These are phyloP conservation scores for Neocloeon triangulifer DNA, from an alignment of 1,140 invertebrate species.

Conservation along the genomic window DNA sequence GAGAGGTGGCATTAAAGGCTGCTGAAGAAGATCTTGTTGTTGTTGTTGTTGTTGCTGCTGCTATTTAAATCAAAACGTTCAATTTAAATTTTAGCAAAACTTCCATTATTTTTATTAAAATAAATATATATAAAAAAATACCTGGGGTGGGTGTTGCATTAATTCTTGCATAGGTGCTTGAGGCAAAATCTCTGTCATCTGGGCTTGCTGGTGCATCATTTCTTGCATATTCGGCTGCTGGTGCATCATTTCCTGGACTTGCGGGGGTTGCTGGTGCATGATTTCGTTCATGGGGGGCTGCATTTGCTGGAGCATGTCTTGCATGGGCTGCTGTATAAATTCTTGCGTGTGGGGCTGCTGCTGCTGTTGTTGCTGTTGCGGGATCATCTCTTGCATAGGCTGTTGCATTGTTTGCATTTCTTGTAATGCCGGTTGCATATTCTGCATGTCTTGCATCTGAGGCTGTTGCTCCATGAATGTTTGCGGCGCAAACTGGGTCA, in stretches of 20 bases:
- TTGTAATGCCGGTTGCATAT: constrained; percentile 24
- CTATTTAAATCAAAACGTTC: too few species aligned
- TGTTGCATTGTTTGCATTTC: constrained; percentile 28
- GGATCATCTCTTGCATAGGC: constrained; percentile 13
- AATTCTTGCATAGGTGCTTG: constrained; percentile 8
- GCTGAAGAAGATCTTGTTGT: too few species aligned
- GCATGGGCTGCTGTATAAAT: constrained; percentile 19
- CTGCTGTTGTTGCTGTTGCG: constrained; percentile 19
- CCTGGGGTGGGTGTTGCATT: constrained; percentile 1
- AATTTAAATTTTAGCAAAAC: too few species aligned
- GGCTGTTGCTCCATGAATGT: constrained; percentile 15
- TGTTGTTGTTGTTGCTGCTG: too few species aligned
- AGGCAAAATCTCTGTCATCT: constrained; percentile 6
- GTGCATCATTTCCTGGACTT: constrained; percentile 5
- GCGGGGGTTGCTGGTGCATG: constrained; percentile 8
- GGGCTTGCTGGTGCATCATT: constrained; percentile 9
- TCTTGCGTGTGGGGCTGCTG: constrained; percentile 20
- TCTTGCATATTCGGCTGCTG: constrained; percentile 6
- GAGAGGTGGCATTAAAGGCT: too few species aligned
- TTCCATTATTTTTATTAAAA: too few species aligned
- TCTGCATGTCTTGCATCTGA: constrained; percentile 19
- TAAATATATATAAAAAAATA: too few species aligned
- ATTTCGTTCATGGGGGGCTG: constrained; percentile 15
- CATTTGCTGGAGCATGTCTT: constrained; percentile 20
- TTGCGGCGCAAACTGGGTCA: too few species aligned